phyloP scores from a whole-genome alignment of 2,797 vertebrate species.

The Pseudomugil tenellus region DNA sequence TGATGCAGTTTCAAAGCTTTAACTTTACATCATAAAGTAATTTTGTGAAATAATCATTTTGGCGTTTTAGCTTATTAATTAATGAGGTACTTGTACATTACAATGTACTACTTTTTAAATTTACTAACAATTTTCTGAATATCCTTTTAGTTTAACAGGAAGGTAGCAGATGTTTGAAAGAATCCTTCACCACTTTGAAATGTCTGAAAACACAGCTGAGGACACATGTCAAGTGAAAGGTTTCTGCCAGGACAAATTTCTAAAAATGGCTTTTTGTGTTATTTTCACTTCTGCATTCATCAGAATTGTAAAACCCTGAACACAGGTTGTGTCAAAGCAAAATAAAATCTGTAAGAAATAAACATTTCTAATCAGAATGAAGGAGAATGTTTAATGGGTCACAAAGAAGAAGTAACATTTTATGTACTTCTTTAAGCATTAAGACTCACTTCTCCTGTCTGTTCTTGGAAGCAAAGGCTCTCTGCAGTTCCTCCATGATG shows the following conservation, averaged over 20 bases:
- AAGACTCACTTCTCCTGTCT: slow-evolving; percentile 90
- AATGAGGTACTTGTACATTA: background rate
- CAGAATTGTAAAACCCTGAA: background rate
- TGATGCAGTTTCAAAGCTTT: background rate
- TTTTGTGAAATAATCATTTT: background rate
- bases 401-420: background rate
- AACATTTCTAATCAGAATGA: background rate
- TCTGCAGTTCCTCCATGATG: slow-evolving; percentile 96
- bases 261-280: background rate
- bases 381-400: background rate
- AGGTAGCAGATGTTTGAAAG: background rate
- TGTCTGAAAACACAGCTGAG: background rate
- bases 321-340: background rate
- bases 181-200: background rate
- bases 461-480: slow-evolving; percentile 94
- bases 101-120: background rate
- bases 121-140: background rate
- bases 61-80: background rate
- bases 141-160: background rate
- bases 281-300: background rate
- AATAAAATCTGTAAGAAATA: background rate
- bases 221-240: background rate
- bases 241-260: background rate
- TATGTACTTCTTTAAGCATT: too few relatives aligned
- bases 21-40: background rate